These are phyloP conservation scores for Lutraria rhynchaena DNA, from an alignment of 1,140 invertebrate species.

Conservation along the genomic window DNA sequence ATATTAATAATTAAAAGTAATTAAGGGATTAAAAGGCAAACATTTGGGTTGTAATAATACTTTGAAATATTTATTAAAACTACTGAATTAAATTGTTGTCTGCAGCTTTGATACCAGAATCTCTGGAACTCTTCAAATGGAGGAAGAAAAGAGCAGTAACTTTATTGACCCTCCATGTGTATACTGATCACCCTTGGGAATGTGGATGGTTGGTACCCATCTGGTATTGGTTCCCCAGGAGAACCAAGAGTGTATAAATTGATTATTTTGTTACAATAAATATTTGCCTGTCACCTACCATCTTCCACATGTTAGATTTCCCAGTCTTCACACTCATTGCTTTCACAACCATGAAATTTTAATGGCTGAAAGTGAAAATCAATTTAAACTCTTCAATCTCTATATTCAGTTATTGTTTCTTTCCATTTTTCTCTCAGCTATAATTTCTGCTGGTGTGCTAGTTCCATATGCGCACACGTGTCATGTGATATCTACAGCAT, in stretches of 20 bases:
- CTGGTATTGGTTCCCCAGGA: neutral
- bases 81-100: too few species aligned
- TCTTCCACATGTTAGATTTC: constrained; percentile 42
- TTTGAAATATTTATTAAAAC: too few species aligned
- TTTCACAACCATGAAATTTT: constrained; percentile 11
- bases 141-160: too few species aligned
- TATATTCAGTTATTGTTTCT: neutral
- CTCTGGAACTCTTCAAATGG: too few species aligned
- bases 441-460: too few species aligned
- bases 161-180: neutral
- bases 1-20: too few species aligned
- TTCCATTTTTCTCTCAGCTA: too few species aligned
- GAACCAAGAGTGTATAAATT: constrained; percentile 12
- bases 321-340: neutral
- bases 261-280: constrained; percentile 38
- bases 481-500: too few species aligned
- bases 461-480: too few species aligned
- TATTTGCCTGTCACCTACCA: constrained; percentile 1
- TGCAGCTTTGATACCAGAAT: too few species aligned
- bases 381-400: neutral
- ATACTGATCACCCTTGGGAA: constrained; percentile 45
- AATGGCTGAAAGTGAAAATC: constrained; percentile 11
- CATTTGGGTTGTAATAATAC: too few species aligned
- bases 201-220: constrained; percentile 13
- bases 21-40: too few species aligned